Evolutionary conservation across 1,140 invertebrate genomes (phyloP), one percentile per base, ranked within the genome.

Genomic region (Drosophila elegans): DNA sequence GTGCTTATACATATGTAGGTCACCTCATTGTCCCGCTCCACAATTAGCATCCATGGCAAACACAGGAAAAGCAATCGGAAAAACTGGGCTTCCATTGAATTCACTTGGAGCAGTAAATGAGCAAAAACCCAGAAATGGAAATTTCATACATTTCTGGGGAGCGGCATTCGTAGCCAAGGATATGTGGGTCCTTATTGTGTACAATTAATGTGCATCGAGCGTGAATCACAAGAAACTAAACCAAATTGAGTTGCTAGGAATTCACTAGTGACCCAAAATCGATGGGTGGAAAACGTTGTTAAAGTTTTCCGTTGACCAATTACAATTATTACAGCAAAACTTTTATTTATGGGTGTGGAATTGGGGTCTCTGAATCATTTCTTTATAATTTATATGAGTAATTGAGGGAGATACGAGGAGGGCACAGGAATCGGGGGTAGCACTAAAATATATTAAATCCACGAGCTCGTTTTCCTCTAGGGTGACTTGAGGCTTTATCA

Each of bases 311-410:
- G 34, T 53, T 63, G 32, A 73, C 79, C 83, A 86, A 86, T 86
- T 86, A 86, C 83, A 88, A 82, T 86, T 86, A 86, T 86, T 88
- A 89, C 63, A 78, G 72, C 75, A 86, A 49, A 73, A 79, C 60
- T 83, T 82, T 79, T 88, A 89, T 82, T 84, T 89, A 89, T 84
- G 74, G 59, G 59, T 38, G 39, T 27, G 60, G 39, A 10, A 2
- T 27, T 16, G 13, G 62, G 39, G 10, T 25, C 48, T 32, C 82
- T 82, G 77, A 90, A 74, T 84, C 84, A 80, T 89, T 84, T 89
- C 80, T 78, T 86, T 73, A 84, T 89, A 89, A 89, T 89, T 84
- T 78, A 89, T 80, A 78, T 80, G 84, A 89, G 74, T 84, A 84
- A 84, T 84, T 84, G 81, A 49, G 56, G 13, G 13, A 41, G 36